Evolutionary conservation across 2,797 vertebrate species (phyloP).

Genomic region (Ambastaia sidthimunki): DNA sequence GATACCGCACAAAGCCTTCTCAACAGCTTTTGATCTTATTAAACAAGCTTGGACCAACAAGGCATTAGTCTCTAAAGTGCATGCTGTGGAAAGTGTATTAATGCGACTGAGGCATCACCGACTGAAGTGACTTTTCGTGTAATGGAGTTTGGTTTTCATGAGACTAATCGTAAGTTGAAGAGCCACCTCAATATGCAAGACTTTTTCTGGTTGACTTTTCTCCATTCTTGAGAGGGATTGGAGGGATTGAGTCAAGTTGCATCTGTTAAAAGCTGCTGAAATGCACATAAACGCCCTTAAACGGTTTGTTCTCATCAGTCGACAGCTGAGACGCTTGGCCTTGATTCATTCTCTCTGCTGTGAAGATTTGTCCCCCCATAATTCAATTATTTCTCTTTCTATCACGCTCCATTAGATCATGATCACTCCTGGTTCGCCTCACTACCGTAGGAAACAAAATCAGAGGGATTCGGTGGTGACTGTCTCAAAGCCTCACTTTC

Average conservation of each 20-base stretch:
- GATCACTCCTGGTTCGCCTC: constrained; percentile 54
- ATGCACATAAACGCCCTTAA: constrained; percentile 48
- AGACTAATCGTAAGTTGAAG: constrained; percentile 48
- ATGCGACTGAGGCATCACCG: constrained; percentile 38
- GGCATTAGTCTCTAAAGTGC: constrained; percentile 42
- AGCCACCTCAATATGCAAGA: constrained; percentile 34
- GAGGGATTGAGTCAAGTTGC: constrained; percentile 53
- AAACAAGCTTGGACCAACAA: constrained; percentile 44
- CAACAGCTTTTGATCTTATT: constrained; percentile 40
- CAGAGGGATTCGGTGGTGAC: constrained; percentile 37
- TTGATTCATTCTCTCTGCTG: constrained; percentile 45
- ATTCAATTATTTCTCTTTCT: constrained; percentile 65
- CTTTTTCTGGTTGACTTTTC: constrained; percentile 49
- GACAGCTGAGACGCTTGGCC: constrained; percentile 51
- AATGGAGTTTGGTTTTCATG: constrained; percentile 38
- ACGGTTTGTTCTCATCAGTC: constrained; percentile 49
- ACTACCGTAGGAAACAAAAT: constrained; percentile 55
- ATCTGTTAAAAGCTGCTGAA: constrained; percentile 50
- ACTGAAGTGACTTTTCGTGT: constrained; percentile 47
- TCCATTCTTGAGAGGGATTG: constrained; percentile 35
- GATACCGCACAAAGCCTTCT: constrained; percentile 18
- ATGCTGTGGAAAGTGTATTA: constrained; percentile 29
- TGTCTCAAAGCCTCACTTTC: constrained; percentile 45
- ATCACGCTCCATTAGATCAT: constrained; percentile 60
- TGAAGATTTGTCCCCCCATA: constrained; percentile 57